Conservation (phyloP, 2,888 invertebrate species). For the Stenolophus ochropezus region DNA sequence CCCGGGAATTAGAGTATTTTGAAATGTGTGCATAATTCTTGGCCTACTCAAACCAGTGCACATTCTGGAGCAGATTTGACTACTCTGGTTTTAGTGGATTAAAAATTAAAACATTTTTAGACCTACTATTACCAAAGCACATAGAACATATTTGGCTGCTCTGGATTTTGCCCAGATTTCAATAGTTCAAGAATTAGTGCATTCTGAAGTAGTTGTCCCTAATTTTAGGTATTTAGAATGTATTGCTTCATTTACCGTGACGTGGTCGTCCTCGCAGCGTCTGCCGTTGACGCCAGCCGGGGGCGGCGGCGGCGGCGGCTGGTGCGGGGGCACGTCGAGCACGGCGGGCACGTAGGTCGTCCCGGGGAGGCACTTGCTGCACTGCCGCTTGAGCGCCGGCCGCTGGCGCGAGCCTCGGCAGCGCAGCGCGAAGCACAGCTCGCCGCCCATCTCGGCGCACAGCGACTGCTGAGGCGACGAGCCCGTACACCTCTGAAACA, state of each 20-base stretch:
- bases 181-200: too few species aligned
- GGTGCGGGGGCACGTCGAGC: constrained; percentile 68
- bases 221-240: not conserved
- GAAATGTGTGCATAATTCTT: too few species aligned
- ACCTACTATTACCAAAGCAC: too few species aligned
- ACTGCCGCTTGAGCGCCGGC: constrained; percentile 79
- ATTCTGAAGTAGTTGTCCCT: too few species aligned
- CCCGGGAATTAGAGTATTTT: too few species aligned
- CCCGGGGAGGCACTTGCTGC: constrained; percentile 77
- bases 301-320: constrained; percentile 72
- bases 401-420: constrained; percentile 81
- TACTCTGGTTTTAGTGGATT: too few species aligned
- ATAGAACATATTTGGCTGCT: too few species aligned
- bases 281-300: constrained; percentile 67
- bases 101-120: too few species aligned
- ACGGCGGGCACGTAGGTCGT: constrained; percentile 72
- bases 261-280: not conserved
- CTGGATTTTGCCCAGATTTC: too few species aligned
- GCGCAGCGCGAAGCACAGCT: constrained; percentile 79
- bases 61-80: too few species aligned
- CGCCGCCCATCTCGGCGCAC: constrained; percentile 87
- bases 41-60: too few species aligned
- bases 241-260: constrained; percentile 1
- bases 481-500: constrained; percentile 69
- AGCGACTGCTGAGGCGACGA: constrained; percentile 79